These are phyloP conservation scores for Brachypalpus laphriformis DNA, from an alignment of 2,888 invertebrate genomes.

Conservation along the genomic window DNA sequence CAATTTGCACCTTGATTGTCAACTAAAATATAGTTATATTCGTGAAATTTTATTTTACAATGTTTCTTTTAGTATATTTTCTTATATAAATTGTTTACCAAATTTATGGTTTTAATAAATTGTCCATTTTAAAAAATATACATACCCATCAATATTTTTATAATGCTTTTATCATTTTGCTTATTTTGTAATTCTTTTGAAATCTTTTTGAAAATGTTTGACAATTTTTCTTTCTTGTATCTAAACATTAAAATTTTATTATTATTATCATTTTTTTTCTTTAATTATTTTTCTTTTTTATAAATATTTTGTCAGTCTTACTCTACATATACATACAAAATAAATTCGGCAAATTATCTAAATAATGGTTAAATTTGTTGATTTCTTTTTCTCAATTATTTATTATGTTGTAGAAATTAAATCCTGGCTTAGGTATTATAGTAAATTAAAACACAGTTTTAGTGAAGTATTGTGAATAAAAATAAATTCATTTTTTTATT, in stretches of 20 bases:
- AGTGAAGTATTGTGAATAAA: conserved; percentile 29
- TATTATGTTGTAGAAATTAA: background rate
- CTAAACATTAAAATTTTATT: conserved; percentile 57
- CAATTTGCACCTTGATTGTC: conserved; percentile 75
- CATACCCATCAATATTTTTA: conserved; percentile 61
- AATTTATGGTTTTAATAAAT: conserved; percentile 49
- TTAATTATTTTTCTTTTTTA: conserved; percentile 38
- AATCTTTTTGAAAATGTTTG: conserved; percentile 35
- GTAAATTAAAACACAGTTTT: conserved; percentile 7
- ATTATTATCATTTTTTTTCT: conserved; percentile 9
- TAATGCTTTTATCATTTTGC: conserved; percentile 32
- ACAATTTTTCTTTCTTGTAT: conserved; percentile 38
- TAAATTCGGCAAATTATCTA: conserved; percentile 68
- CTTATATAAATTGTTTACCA: conserved; percentile 58
- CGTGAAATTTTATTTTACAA: conserved; percentile 50
- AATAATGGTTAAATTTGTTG: background rate
- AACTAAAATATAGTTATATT: conserved; percentile 72
- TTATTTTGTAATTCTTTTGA: conserved; percentile 20
- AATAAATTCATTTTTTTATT: conserved; percentile 38
- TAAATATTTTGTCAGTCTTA: conserved; percentile 73
- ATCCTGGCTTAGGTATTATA: background rate
- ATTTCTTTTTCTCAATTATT: no score
- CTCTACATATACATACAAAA: conserved; percentile 71
- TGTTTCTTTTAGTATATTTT: conserved; percentile 3
- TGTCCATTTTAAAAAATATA: conserved; percentile 73